A percentile compares a stretch with the other conserved stretches of the same genome.
Evolutionary conservation across 2,888 invertebrate species (phyloP).

Genomic region (Xestobium rufovillosum): DNA sequence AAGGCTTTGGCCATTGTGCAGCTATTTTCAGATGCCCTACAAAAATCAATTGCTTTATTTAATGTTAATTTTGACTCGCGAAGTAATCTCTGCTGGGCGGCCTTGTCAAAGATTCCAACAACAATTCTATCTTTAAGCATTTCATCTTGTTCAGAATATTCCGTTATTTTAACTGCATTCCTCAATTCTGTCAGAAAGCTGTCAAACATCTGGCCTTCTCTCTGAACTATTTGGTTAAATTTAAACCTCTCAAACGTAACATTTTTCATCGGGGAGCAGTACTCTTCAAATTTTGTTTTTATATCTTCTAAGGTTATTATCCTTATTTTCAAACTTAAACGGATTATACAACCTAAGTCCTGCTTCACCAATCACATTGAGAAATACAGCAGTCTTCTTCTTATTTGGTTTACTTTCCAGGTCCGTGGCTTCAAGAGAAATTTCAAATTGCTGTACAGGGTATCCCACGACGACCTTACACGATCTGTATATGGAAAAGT

Average conservation of each 20-base stretch:
- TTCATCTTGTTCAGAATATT: conserved; percentile 24
- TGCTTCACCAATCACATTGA: too few species aligned
- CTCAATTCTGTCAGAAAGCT: conserved; percentile 27
- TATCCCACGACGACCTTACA: too few species aligned
- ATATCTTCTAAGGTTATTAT: conserved; percentile 4
- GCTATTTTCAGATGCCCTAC: conserved; percentile 22
- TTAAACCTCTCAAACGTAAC: too few species aligned
- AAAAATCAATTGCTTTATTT: conserved; percentile 21
- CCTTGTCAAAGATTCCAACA: conserved; percentile 23
- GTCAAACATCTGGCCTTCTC: conserved; percentile 28
- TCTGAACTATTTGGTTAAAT: conserved; percentile 26
- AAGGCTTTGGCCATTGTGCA: conserved; percentile 21
- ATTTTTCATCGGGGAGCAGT: conserved; percentile 16
- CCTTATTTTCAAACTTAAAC: conserved; percentile 5
- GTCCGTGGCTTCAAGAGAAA: too few species aligned
- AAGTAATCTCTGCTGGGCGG: conserved; percentile 22
- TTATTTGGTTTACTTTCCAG: too few species aligned
- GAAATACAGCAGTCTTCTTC: too few species aligned
- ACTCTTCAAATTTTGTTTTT: conserved; percentile 5
- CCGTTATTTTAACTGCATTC: conserved; percentile 25
- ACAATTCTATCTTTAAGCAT: conserved; percentile 27
- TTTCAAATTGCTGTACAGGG: too few species aligned
- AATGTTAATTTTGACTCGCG: conserved; percentile 22
- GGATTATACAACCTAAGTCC: conserved; percentile 9
- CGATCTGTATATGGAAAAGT: too few species aligned